Base-by-base conservation (phyloP, 2,888 invertebrate genomes). In the Congeria kusceri region DNA sequence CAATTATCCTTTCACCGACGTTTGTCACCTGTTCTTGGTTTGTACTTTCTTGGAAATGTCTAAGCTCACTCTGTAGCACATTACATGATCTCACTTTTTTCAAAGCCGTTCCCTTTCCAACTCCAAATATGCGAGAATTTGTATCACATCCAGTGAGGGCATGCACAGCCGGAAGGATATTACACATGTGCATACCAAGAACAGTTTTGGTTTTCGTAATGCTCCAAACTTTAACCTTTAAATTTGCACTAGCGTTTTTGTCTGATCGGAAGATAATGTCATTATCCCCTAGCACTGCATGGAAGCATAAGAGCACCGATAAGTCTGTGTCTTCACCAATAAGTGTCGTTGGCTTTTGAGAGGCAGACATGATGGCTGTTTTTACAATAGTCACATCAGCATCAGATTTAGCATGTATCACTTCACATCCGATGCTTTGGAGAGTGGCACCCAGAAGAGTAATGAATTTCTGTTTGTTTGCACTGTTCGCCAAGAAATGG, bases 271-370 rank as follows among this genome's bases (percentile, higher is more conserved):
- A 81, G 46, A 61, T 66, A 5, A 88, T 67, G 39, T 75, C 73
- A 56, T 74, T 11, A 9, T 57, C 18, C 11, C 46, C 56, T 25
- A 28, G 4, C 18, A 62, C 49, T 44, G 77, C 68, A 72, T 88
- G 83, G 62, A 82, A 76, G 49, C 76, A 80, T 25, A 90, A 56
- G 9, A 88, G 76, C 18, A 87, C 76, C 0, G 89, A 68, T 15
- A 90, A 58, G 68, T 89, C 87, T 23, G 88, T 90, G 59, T 90
- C 89, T 62, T 88, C 88, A 9, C 86, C 89, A 44, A 88, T 64
- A 5, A 88, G 20, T n/a, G 66, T 67, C 49, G 85, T 83, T 1
- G 20, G 39, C 11, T 23, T 32, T 44, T 23, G n/a, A 27, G 47
- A 46, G 28, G 87, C 64, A 39, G 28, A 47, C n/a, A 61, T 49